A percentile compares a stretch with the other conserved stretches of the same genome.
Conservation (phyloP, 2,797 vertebrate species). For the Falco novaeseelandiae region DNA sequence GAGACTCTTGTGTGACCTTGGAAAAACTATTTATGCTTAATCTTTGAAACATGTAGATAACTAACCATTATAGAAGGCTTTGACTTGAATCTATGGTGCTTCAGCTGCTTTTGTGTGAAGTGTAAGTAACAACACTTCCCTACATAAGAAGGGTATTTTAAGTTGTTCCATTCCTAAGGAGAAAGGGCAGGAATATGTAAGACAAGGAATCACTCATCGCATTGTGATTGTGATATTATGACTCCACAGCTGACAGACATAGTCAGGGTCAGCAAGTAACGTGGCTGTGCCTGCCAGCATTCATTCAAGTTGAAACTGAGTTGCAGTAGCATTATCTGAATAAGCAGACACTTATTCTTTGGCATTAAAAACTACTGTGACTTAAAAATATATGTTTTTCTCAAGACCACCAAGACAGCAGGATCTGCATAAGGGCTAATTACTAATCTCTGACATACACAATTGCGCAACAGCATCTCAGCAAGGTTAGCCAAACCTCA, state of each 20-base stretch:
- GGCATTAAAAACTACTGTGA: conserved; percentile 28
- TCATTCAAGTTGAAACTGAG: background rate
- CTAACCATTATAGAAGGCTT: background rate
- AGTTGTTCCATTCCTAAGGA: background rate
- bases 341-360: conserved; percentile 20
- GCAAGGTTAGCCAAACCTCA: conserved; percentile 60
- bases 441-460: conserved; percentile 26
- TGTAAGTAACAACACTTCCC: background rate
- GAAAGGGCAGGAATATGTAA: background rate
- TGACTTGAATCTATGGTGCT: background rate
- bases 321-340: conserved; percentile 55
- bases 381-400: conserved; percentile 24
- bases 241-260: background rate
- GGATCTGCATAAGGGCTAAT: background rate
- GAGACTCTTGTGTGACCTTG: background rate
- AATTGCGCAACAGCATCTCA: conserved; percentile 45
- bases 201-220: background rate
- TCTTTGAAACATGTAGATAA: background rate
- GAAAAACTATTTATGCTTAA: background rate
- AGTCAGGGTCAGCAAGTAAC: background rate
- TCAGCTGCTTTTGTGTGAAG: background rate
- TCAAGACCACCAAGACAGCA: conserved; percentile 58
- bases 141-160: background rate
- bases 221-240: background rate
- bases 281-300: background rate